Evolutionary conservation across 2,113 vertebrate species (phyloP), one percentile per base, ranked within the genome.

Genomic region (Urocolius indicus): DNA sequence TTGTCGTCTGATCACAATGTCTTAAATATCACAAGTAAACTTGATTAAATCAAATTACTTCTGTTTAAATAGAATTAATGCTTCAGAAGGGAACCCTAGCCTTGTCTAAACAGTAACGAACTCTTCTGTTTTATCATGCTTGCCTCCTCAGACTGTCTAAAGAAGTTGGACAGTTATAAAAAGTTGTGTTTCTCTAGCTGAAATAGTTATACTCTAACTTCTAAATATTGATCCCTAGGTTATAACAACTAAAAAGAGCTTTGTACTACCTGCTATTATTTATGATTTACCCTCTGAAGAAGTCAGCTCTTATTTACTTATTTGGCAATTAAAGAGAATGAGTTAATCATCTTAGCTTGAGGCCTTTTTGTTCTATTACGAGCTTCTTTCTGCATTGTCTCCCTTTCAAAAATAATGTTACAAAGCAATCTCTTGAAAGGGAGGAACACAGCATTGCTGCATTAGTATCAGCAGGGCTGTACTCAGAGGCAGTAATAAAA

Each of bases 321-420:
- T 87, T 82, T 24, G 75, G 34, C 38, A 74, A 6, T 43, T 66
- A 46, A 55, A 38, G 8, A 84, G 30, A 67, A 9, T 7, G 32
- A 38, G 27, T 43, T 3, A 71, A 30, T 6, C 9, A 87, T 48
- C 69, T 74, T 38, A 22, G 24, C 36, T n/a, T 38, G 32, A 80
- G 26, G 45, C 6, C 21, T 59, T 73, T 27, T 76, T 5, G 32
- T 18, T n/a, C 11, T 3, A 2, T 45, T 21, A 30, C 7, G 6
- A 12, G 14, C 16, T 49, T 46, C 12, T 14, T 77, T 57, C 43
- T 52, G 57, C 10, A 23, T 41, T 16, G 8, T 13, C 45, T 48
- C 17, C 2, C 30, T 71, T 41, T 48, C 4, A n/a, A 8, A 62
- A 93, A 16, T 2, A 0, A 5, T 19, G 65, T 38, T 1, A 6